Conservation (phyloP, 2,888 invertebrate species). For the Thymelicus sylvestris region DNA sequence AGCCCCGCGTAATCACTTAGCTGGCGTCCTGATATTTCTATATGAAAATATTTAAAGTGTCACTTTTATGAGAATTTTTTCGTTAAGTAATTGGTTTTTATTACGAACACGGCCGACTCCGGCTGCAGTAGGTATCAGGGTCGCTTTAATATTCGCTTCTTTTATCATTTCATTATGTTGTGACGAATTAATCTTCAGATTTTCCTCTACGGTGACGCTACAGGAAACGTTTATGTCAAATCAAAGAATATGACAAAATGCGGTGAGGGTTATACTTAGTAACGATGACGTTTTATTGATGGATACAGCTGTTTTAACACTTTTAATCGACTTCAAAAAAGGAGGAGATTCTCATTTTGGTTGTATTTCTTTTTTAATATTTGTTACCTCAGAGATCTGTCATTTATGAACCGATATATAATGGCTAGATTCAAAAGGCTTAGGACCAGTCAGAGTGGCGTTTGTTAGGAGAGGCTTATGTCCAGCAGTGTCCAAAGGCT, state of each 20-base stretch:
- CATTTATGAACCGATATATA: too few relatives aligned
- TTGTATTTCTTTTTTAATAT: too few relatives aligned
- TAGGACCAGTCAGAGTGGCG: too few relatives aligned
- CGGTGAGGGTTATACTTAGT: neutral
- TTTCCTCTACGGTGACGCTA: conserved; percentile 17
- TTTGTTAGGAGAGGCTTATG: too few relatives aligned
- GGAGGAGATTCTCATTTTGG: too few relatives aligned
- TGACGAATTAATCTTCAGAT: conserved; percentile 20
- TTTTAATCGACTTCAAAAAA: too few relatives aligned
- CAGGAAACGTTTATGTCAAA: conserved; percentile 8
- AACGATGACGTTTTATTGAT: neutral
- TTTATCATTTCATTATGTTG: conserved; percentile 11
- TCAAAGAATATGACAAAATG: neutral
- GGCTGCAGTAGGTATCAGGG: conserved; percentile 21
- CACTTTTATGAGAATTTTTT: conserved; percentile 34
- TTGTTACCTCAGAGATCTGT: too few relatives aligned
- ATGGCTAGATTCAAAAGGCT: too few relatives aligned
- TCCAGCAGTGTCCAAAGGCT: too few relatives aligned
- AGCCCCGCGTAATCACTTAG: conserved; percentile 28
- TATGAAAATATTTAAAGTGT: conserved; percentile 33
- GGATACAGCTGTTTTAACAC: neutral
- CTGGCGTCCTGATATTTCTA: conserved; percentile 16
- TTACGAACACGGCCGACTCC: conserved; percentile 7
- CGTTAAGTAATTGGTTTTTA: conserved; percentile 42
- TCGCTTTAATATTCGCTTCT: conserved; percentile 25